Percentiles rank a stretch among this genome's conserved stretches.
Conservation (phyloP, 2,113 vertebrate species). For the Bombycilla garrulus region DNA sequence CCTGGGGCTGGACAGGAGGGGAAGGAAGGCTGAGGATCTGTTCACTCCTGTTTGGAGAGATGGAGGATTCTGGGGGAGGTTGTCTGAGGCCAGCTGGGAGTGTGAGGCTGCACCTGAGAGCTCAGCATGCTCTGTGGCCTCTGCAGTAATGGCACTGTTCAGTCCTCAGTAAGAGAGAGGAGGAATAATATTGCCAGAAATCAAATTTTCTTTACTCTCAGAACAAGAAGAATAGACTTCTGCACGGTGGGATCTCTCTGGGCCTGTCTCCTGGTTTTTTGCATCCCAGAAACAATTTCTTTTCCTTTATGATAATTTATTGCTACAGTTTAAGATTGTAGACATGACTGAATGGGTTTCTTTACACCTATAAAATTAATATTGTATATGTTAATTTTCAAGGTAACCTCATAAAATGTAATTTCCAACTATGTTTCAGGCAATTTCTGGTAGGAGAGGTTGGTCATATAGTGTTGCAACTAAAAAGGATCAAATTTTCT, state of each 20-base stretch:
- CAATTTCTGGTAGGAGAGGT: slow-evolving; percentile 26
- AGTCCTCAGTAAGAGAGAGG: background rate
- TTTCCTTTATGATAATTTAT: slow-evolving; percentile 1
- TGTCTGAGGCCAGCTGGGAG: background rate
- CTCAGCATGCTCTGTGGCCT: background rate
- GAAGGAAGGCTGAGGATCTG: background rate
- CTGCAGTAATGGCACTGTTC: background rate
- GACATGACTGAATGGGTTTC: background rate
- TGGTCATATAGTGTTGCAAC: background rate
- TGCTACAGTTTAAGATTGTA: background rate
- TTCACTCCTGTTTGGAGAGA: background rate
- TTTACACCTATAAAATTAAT: slow-evolving; percentile 37
- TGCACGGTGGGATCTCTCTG: background rate
- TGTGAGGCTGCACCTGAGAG: background rate
- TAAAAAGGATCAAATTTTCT: slow-evolving; percentile 46
- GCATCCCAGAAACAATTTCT: background rate
- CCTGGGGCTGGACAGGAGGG: background rate
- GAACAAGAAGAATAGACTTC: background rate
- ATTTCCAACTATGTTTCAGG: slow-evolving; percentile 17
- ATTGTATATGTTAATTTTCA: slow-evolving; percentile 35
- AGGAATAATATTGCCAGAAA: background rate
- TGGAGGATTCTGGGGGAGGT: background rate
- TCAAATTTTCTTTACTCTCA: background rate
- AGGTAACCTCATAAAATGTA: slow-evolving; percentile 11
- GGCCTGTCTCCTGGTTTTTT: background rate